phyloP scores from a whole-genome alignment of 92 coral and sea anemone genomes.

The Zoanthus gigantus region DNA sequence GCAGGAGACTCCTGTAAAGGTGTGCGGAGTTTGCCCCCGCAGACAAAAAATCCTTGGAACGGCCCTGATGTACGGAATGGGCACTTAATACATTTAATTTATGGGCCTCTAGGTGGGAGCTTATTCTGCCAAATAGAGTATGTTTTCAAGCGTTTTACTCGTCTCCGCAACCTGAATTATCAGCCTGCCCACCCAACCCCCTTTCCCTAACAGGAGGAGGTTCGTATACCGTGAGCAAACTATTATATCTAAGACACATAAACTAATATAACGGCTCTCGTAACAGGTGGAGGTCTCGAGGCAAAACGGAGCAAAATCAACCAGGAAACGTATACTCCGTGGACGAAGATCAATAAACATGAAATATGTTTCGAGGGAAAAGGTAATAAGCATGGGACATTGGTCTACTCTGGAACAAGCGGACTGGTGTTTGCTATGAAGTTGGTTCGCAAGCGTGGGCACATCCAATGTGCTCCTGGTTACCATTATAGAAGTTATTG shows the following conservation, averaged over 20 bases:
- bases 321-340: background rate
- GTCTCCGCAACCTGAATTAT: no score
- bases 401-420: background rate
- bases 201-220: no score
- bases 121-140: no score
- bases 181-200: no score
- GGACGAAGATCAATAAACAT: background rate
- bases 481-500: background rate
- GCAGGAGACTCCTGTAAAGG: no score
- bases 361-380: background rate
- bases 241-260: background rate
- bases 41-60: no score
- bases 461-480: background rate
- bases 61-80: no score
- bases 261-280: background rate
- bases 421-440: background rate
- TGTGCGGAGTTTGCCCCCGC: no score
- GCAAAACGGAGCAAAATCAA: background rate
- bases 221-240: no score
- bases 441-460: background rate
- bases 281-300: background rate
- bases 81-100: no score
- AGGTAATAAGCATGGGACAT: background rate
- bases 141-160: no score
- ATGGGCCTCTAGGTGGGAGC: no score